Conservation (phyloP, 2,113 vertebrate species). For the Sclerurus mexicanus region DNA sequence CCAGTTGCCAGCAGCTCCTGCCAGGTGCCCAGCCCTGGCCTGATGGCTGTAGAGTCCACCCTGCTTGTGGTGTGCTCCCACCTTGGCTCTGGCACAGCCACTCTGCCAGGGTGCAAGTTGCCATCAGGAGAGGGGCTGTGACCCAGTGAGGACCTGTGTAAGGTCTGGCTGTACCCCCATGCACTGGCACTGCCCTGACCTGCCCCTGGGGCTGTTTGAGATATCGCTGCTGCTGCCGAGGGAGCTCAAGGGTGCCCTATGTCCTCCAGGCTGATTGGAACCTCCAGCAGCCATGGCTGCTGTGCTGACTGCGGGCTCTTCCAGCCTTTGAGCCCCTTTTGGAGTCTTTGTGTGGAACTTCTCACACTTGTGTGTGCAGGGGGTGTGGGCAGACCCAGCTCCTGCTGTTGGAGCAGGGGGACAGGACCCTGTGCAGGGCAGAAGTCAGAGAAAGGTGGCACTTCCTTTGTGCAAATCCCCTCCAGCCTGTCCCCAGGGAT, state of each 20-base stretch:
- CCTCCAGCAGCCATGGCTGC: neutral
- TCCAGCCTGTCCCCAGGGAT: neutral
- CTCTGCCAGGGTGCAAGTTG: neutral
- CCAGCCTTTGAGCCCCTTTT: neutral
- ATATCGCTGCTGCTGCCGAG: neutral
- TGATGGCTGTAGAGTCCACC: neutral
- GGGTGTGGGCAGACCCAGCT: neutral
- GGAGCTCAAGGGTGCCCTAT: fast-evolving
- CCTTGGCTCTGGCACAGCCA: neutral
- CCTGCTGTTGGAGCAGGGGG: too few relatives aligned
- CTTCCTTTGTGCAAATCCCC: neutral
- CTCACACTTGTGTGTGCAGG: neutral
- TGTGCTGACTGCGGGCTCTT: neutral
- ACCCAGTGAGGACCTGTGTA: neutral
- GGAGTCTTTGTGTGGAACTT: fast-evolving
- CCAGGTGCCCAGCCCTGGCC: neutral
- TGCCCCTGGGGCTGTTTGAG: neutral
- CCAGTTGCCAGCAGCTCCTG: neutral
- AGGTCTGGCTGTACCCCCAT: neutral
- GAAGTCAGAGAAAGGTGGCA: too few relatives aligned
- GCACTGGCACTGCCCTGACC: neutral
- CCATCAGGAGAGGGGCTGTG: neutral
- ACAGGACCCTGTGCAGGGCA: neutral
- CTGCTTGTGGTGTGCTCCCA: neutral
- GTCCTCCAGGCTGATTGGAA: neutral